phyloP scores from a whole-genome alignment of 2,113 vertebrate species.

The Oostethus manadensis region DNA sequence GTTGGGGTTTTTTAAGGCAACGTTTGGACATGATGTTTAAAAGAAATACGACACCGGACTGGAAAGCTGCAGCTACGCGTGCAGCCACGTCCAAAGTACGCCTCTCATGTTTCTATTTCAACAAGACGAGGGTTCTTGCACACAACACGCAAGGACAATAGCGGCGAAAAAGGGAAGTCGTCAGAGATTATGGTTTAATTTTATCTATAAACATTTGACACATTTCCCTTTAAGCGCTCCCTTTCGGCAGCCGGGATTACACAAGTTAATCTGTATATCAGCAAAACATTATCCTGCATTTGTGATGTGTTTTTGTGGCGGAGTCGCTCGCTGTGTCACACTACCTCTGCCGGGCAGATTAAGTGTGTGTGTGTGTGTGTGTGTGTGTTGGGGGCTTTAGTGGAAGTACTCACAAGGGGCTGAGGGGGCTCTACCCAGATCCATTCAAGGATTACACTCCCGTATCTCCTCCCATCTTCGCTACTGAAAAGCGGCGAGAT shows the following conservation, averaged over 20 bases:
- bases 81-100: neutral
- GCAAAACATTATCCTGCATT: slow-evolving; percentile 71
- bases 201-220: slow-evolving; percentile 66
- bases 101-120: neutral
- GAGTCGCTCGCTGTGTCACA: slow-evolving; percentile 56
- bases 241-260: slow-evolving; percentile 68
- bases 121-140: neutral
- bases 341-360: slow-evolving; percentile 69
- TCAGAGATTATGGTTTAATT: slow-evolving; percentile 59
- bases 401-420: slow-evolving; percentile 68
- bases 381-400: slow-evolving; percentile 45
- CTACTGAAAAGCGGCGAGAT: slow-evolving; percentile 60
- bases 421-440: slow-evolving; percentile 59
- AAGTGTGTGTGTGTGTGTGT: slow-evolving; percentile 49
- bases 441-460: slow-evolving; percentile 65
- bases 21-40: no score
- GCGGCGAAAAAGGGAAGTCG: slow-evolving; percentile 14
- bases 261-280: slow-evolving; percentile 72
- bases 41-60: neutral
- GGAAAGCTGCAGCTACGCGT: neutral
- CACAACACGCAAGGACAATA: slow-evolving; percentile 33
- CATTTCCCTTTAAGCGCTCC: slow-evolving; percentile 59
- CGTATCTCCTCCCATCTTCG: slow-evolving; percentile 62
- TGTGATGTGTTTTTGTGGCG: slow-evolving; percentile 60
- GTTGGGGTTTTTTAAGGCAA: no score